These are phyloP conservation scores for Pogona vitticeps DNA, from an alignment of 2,113 vertebrate genomes.

Conservation along the genomic window DNA sequence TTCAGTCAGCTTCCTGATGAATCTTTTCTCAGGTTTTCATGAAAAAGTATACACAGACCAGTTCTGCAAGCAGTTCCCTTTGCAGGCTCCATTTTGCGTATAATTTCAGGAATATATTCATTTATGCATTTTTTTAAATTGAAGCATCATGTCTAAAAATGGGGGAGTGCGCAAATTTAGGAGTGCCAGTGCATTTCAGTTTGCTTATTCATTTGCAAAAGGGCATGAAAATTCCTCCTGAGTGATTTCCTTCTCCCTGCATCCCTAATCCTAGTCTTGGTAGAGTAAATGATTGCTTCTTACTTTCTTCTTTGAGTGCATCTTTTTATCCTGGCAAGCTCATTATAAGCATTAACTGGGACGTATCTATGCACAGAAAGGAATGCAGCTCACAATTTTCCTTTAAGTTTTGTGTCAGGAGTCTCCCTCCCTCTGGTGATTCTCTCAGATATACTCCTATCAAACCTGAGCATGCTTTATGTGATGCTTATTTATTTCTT, in stretches of 20 bases:
- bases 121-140: neutral
- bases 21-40: neutral
- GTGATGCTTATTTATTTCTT: conserved; percentile 5
- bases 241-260: too few relatives aligned
- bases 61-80: neutral
- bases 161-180: neutral
- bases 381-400: neutral
- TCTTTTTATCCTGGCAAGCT: neutral
- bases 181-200: neutral
- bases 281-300: neutral
- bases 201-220: neutral
- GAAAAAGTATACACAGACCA: neutral
- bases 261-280: neutral
- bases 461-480: too few relatives aligned
- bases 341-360: neutral
- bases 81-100: neutral
- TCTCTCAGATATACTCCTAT: too few relatives aligned
- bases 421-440: too few relatives aligned
- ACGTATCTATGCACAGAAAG: neutral
- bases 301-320: neutral
- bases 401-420: too few relatives aligned
- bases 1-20: neutral
- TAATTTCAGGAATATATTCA: neutral
- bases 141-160: neutral
- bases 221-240: too few relatives aligned